Conservation (phyloP, 2,113 vertebrate species). For the Menidia beryllina region DNA sequence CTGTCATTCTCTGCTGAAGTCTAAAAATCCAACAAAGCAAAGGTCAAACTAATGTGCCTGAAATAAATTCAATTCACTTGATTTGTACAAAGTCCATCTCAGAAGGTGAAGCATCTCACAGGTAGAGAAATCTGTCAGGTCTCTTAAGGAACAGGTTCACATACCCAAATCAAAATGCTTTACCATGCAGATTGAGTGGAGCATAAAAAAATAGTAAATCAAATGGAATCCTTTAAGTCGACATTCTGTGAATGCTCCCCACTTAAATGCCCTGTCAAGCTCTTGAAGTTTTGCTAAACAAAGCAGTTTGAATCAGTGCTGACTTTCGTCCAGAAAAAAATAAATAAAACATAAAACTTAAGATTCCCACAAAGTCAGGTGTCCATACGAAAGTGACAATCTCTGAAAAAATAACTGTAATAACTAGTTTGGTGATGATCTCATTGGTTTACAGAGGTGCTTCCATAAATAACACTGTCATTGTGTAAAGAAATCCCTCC, state of each 20-base stretch:
- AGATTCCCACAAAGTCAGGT: too few relatives aligned
- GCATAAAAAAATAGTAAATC: slow-evolving; percentile 1
- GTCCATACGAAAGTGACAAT: too few relatives aligned
- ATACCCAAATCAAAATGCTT: neutral
- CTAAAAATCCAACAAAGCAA: neutral
- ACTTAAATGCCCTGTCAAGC: too few relatives aligned
- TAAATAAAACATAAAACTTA: too few relatives aligned
- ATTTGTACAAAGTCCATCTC: slow-evolving; percentile 1
- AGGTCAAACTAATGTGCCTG: slow-evolving; percentile 4
- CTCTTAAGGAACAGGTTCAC: neutral
- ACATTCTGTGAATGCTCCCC: neutral
- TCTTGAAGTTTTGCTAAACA: too few relatives aligned
- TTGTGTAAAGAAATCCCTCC: too few relatives aligned
- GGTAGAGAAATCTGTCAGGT: slow-evolving; percentile 5
- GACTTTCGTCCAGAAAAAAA: too few relatives aligned
- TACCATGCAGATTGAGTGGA: slow-evolving; percentile 4
- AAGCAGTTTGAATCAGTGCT: too few relatives aligned
- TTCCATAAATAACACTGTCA: too few relatives aligned
- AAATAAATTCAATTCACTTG: slow-evolving; percentile 9
- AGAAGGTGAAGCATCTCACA: slow-evolving; percentile 1
- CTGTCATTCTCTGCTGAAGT: neutral
- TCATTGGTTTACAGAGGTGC: too few relatives aligned
- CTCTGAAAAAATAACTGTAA: too few relatives aligned
- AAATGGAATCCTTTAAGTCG: neutral
- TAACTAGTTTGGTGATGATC: too few relatives aligned